Conservation (phyloP, 2,888 invertebrate genomes). For the Agrenia bidenticulata region DNA sequence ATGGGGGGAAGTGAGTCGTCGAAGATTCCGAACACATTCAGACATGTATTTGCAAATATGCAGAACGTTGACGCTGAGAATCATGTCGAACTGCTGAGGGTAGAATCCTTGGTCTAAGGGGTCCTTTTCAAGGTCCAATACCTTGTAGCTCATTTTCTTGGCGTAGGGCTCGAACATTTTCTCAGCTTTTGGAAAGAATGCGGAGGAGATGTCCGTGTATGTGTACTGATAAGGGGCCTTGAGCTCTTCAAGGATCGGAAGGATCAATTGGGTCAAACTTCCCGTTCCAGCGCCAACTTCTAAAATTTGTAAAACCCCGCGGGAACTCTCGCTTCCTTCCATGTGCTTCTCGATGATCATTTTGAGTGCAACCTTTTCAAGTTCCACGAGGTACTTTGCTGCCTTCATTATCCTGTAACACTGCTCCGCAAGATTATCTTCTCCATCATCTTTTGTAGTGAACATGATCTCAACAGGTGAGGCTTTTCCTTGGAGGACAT, state of each 20-base stretch:
- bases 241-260: conserved; percentile 16
- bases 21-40: background rate
- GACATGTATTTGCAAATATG: conserved; percentile 1
- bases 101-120: conserved; percentile 20
- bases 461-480: conserved; percentile 1
- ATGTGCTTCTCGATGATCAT: background rate
- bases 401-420: background rate
- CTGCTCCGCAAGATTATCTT: background rate
- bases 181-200: conserved; percentile 19
- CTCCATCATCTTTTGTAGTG: background rate
- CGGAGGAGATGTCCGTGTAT: conserved; percentile 28
- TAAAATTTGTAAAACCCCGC: conserved; percentile 2
- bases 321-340: background rate
- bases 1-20: background rate
- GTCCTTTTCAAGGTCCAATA: conserved; percentile 23
- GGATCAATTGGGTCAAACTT: conserved; percentile 3
- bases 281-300: conserved; percentile 27
- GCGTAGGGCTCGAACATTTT: conserved; percentile 11
- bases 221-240: conserved; percentile 20
- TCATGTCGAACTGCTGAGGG: conserved; percentile 18
- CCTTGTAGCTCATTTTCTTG: conserved; percentile 7
- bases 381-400: background rate
- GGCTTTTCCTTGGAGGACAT: background rate
- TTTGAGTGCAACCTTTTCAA: background rate
- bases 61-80: conserved; percentile 15